Conservation (phyloP, 2,113 vertebrate species). For the Gasterosteus nipponicus region DNA sequence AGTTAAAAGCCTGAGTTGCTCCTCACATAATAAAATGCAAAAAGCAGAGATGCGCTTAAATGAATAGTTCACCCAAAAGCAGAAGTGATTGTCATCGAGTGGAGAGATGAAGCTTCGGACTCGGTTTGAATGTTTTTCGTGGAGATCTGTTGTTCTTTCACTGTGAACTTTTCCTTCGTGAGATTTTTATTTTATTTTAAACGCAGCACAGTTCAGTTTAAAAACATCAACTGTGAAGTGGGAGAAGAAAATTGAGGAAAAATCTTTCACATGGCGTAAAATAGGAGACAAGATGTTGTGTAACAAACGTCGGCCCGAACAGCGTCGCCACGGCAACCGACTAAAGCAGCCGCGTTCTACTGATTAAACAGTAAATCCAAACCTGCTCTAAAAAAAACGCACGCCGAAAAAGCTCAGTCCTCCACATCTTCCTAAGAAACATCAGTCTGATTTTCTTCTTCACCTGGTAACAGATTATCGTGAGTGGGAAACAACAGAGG, state of each 20-base stretch:
- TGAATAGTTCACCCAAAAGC: neutral
- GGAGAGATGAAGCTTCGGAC: no score
- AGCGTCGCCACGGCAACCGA: no score
- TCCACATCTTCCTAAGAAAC: neutral
- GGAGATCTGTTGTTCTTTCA: no score
- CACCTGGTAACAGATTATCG: neutral
- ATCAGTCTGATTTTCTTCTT: neutral
- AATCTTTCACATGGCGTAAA: neutral
- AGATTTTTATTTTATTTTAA: neutral
- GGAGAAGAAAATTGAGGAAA: neutral
- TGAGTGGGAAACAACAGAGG: no score
- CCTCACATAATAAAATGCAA: neutral
- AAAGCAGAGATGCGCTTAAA: neutral
- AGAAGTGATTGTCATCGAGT: no score
- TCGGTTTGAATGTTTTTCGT: no score
- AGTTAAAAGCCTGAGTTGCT: conserved; percentile 43
- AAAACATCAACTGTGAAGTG: neutral
- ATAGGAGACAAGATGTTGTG: neutral
- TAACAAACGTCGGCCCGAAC: no score
- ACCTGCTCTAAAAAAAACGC: neutral
- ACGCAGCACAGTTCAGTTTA: neutral
- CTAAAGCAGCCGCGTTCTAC: no score
- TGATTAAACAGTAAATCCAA: no score
- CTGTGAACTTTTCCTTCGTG: neutral
- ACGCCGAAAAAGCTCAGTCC: neutral